Percentiles rank a stretch among this genome's conserved stretches.
Conservation (phyloP, 2,888 invertebrate genomes). For the Cyclophora punctaria region DNA sequence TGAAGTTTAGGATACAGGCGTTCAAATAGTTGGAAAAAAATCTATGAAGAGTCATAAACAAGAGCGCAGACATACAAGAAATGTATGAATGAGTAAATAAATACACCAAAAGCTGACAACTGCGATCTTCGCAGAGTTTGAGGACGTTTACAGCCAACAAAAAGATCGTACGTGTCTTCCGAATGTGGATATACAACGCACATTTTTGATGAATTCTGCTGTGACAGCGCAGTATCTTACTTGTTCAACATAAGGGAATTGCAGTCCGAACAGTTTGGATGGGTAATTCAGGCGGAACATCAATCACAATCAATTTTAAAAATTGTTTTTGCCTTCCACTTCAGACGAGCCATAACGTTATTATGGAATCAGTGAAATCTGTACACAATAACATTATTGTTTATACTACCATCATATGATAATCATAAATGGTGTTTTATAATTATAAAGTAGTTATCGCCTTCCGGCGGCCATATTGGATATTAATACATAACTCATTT, state of each 20-base stretch:
- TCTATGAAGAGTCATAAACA: constrained; percentile 34
- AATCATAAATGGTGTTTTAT: constrained; percentile 35
- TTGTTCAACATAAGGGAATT: constrained; percentile 17
- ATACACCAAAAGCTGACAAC: constrained; percentile 54
- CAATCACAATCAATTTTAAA: constrained; percentile 12
- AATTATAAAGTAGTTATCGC: constrained; percentile 40
- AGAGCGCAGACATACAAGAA: constrained; percentile 45
- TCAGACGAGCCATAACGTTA: neutral
- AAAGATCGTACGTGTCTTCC: constrained; percentile 46
- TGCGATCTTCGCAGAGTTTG: constrained; percentile 37
- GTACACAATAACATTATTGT: no score
- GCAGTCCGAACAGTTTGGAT: constrained; percentile 5
- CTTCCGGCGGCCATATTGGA: constrained; percentile 54
- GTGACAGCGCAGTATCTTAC: constrained; percentile 38
- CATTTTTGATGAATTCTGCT: constrained; percentile 47
- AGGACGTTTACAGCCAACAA: constrained; percentile 52
- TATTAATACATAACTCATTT: constrained; percentile 70
- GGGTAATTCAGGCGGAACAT: constrained; percentile 3
- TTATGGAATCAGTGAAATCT: neutral
- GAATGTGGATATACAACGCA: constrained; percentile 47
- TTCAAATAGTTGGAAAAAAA: constrained; percentile 23
- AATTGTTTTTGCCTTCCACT: constrained; percentile 2
- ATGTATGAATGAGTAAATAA: constrained; percentile 57
- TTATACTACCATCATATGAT: constrained; percentile 5
- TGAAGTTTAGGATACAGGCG: constrained; percentile 34